Base-by-base conservation (phyloP, 1,140 invertebrate species). In the Eriosoma lanigerum region DNA sequence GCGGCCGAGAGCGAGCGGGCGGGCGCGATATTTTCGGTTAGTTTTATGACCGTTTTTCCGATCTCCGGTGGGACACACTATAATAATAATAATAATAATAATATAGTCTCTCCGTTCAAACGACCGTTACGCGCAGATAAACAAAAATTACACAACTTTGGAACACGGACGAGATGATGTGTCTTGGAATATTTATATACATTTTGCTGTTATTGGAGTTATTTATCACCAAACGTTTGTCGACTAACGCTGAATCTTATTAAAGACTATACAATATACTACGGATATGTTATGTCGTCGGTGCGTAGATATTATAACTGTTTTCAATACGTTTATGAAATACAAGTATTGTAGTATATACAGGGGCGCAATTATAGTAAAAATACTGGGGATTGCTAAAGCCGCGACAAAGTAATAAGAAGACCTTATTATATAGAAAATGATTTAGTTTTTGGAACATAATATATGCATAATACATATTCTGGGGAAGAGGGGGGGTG, bases 41-140 rank as follows among this genome's bases (percentile, higher is more conserved):
- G 56, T 78, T 62, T 78, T 78, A 78, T 52, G 56, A 78, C 38
- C 44, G 54, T 78, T 78, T 78, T 78, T 26, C 72, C n/a, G 54
- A 60, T 60, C 21, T 48, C 56, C 75, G 10, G 38, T 62, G 75
- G 75, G 75, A 62, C 56, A 73, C 50, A 54, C 48, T 54, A 38
- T 38, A 38, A 38, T 38, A 38, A 38, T 38, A 38, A 38, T 38
- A 38, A 38, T 38, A 38, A 38, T 38, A 73, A 13, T 9, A n/a
- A n/a, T n/a, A n/a, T 48, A 64, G 70, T 73, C 52, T 76, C 4
- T 60, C 9, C 56, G 75, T 60, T 78, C 56, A 48, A 44, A 62
- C 54, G 44, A 9, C 32, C 56, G 24, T 76, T 76, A 60, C 38
- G 21, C 44, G 13, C 8, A 15, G 56, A 78, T 78, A 78, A 78